These are phyloP conservation scores for Cephalotes varians DNA, from an alignment of 2,888 invertebrate genomes.

Conservation along the genomic window DNA sequence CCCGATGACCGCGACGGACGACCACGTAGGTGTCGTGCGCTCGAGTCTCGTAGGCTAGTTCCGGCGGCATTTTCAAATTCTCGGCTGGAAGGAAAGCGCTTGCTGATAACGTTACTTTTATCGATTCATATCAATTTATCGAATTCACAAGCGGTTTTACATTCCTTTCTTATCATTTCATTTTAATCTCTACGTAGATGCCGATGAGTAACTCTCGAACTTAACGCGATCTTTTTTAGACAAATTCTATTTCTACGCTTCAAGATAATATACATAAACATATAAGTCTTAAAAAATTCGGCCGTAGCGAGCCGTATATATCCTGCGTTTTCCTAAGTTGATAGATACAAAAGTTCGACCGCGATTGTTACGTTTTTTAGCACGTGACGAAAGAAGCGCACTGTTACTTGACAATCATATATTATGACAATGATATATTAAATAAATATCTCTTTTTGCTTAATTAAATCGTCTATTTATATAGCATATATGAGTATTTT, in stretches of 20 bases:
- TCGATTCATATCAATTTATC: not conserved
- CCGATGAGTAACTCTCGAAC: not conserved
- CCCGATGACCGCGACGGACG: slow-evolving; percentile 5
- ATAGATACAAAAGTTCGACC: not conserved
- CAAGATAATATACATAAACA: not conserved
- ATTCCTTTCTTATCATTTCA: not conserved
- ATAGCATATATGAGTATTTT: not conserved
- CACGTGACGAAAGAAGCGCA: not conserved
- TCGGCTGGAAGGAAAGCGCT: not conserved
- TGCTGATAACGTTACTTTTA: not conserved
- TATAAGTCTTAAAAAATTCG: not conserved
- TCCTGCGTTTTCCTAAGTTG: not conserved
- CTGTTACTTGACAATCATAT: not conserved
- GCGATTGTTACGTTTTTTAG: not conserved
- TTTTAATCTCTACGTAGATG: not conserved
- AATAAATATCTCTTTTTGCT: not conserved
- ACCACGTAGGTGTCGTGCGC: slow-evolving; percentile 51
- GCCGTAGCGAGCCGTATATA: not conserved
- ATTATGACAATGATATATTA: not conserved
- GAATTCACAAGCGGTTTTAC: not conserved
- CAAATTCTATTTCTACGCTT: not conserved
- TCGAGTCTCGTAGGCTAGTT: slow-evolving; percentile 12
- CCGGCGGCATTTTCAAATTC: slow-evolving; percentile 65
- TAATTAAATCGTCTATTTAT: not conserved
- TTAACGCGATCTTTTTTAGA: not conserved